A percentile compares a stretch with the other conserved stretches of the same genome.
Evolutionary conservation across 2,113 vertebrate species (phyloP).

Genomic region (Pogona vitticeps): DNA sequence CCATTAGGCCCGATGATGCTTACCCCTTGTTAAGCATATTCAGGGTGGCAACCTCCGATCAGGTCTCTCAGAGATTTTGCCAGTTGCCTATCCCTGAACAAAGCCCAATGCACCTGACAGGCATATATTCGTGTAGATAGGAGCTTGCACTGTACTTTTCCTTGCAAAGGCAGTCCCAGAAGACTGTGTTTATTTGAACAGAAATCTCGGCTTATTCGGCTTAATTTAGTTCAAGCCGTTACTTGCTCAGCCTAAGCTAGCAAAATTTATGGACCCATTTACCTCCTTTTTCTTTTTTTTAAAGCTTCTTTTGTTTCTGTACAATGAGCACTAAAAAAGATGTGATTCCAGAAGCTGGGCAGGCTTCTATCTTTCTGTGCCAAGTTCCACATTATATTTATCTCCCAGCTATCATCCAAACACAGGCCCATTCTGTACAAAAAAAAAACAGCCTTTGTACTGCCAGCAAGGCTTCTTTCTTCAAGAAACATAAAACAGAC

Average conservation of each 20-base stretch:
- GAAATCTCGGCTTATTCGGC: conserved; percentile 68
- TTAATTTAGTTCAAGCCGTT: conserved; percentile 61
- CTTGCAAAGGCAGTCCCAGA: conserved; percentile 57
- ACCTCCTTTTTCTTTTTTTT: conserved; percentile 65
- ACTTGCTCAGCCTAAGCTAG: conserved; percentile 66
- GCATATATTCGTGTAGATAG: conserved; percentile 5
- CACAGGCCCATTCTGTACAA: conserved; percentile 65
- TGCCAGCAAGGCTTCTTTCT: conserved; percentile 54
- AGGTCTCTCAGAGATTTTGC: background rate
- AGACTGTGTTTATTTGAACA: conserved; percentile 56
- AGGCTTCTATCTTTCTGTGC: conserved; percentile 52
- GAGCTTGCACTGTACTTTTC: conserved; percentile 35
- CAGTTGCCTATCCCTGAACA: conserved; percentile 41
- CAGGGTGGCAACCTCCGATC: background rate
- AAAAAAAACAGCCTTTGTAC: conserved; percentile 49
- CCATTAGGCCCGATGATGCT: too few relatives aligned
- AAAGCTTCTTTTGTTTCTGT: conserved; percentile 59
- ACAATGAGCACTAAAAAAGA: conserved; percentile 65
- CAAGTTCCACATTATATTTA: conserved; percentile 73
- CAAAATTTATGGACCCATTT: conserved; percentile 71
- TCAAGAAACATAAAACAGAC: conserved; percentile 61
- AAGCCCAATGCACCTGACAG: conserved; percentile 34
- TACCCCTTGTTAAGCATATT: background rate
- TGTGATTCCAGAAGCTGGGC: conserved; percentile 63
- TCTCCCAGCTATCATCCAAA: conserved; percentile 71